Conservation (phyloP, 2,888 invertebrate species). For the Pristionchus maxplancki region DNA sequence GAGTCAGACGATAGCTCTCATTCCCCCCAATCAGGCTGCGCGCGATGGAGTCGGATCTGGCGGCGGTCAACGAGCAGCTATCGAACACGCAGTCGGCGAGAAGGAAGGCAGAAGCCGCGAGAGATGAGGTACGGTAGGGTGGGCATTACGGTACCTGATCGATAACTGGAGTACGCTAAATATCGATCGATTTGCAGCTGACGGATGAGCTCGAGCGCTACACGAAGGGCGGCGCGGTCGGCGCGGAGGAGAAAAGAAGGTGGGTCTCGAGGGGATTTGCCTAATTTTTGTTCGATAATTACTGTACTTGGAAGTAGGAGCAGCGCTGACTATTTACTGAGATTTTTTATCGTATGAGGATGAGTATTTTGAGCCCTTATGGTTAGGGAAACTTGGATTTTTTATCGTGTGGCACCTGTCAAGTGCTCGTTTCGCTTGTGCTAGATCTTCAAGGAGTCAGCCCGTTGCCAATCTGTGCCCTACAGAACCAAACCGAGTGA, state of each 20-base stretch:
- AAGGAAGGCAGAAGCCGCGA: slow-evolving; percentile 58
- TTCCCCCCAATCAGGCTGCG: slow-evolving; percentile 18
- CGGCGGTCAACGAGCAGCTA: slow-evolving; percentile 53
- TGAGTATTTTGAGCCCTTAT: no score
- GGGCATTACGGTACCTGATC: background rate
- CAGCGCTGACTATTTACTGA: no score
- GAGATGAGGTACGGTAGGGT: slow-evolving; percentile 49
- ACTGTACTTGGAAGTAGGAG: no score
- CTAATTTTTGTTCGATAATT: no score
- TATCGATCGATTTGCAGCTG: slow-evolving; percentile 77
- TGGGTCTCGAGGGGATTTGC: no score
- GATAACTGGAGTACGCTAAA: background rate
- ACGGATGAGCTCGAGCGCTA: slow-evolving; percentile 87
- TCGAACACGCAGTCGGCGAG: slow-evolving; percentile 42
- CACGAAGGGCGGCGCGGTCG: slow-evolving; percentile 45
- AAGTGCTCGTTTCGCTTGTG: background rate
- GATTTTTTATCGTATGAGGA: no score
- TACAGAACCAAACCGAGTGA: no score
- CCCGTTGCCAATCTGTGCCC: no score
- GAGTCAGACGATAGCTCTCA: background rate
- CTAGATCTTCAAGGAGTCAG: no score
- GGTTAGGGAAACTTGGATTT: background rate
- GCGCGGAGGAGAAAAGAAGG: slow-evolving; percentile 51
- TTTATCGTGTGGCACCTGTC: no score
- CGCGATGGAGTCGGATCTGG: slow-evolving; percentile 57